Evolutionary conservation across 2,888 invertebrate genomes (phyloP), one percentile per base, ranked within the genome.

Genomic region (Drosophila melanosoma): DNA sequence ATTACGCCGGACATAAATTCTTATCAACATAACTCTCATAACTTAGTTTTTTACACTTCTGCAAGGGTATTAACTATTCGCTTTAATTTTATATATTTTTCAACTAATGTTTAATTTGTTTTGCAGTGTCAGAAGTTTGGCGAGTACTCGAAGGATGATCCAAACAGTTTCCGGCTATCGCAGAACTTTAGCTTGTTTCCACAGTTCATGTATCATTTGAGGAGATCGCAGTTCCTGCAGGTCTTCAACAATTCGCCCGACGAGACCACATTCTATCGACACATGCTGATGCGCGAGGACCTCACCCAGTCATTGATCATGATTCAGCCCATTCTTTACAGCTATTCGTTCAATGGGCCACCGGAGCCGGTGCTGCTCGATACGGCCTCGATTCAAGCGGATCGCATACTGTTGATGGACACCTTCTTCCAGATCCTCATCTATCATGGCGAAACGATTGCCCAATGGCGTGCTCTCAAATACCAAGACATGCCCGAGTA

Each of bases 381-480:
- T 93, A 98, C 99, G 4, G 98, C 98, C 60, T 98, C 98, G 74
- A 99, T 99, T 91, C 98, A 99, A 93, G 96, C 99, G 0, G 99
- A 99, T 93, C 95, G 98, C 71, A 99, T 99, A 90, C 95, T 99
- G 52, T 95, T 99, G 63, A 99, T 99, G 99, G 99, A 99, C 94
- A 99, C 99, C 0, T 99, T 99, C 95, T 99, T 99, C 96, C 99
- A 99, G 94, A 98, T 99, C 91, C 96, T 99, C 66, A 99, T 99
- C 91, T 99, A 99, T 94, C 99, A 99, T 91, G 99, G 99, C 92
- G 99, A 99, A 95, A 99, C 99, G 11, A 99, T 99, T 91, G 99
- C 98, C 2, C 98, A 98, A 88, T 99, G 99, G 99, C 95, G 98
- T 71, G 97, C 97, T 29, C 95, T 97, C 26, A 97, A 98, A 82